phyloP scores from a whole-genome alignment of 2,797 vertebrate species.

The Lagorchestes hirsutus region DNA sequence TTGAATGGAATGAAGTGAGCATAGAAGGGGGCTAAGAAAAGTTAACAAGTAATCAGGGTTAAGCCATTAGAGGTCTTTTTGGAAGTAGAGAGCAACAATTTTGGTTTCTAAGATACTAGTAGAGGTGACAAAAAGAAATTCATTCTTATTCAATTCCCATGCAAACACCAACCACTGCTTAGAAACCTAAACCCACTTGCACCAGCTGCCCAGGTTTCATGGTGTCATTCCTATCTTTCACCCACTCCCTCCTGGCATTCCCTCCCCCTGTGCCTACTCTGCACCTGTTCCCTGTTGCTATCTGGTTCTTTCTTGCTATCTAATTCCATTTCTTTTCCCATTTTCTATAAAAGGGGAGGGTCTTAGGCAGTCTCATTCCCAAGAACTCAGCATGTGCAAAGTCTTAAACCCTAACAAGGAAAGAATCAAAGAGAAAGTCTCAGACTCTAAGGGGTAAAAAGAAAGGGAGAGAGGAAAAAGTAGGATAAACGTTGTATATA shows the following conservation, averaged over 20 bases:
- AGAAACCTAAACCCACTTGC: slow-evolving; percentile 13
- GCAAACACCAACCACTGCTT: slow-evolving; percentile 1
- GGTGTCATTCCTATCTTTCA: background rate
- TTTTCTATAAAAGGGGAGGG: background rate
- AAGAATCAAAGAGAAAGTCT: background rate
- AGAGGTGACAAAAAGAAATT: background rate
- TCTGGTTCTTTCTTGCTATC: background rate
- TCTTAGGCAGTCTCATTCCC: background rate
- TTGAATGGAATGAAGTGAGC: background rate
- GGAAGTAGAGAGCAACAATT: background rate
- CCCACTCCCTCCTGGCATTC: slow-evolving; percentile 17
- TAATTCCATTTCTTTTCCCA: background rate
- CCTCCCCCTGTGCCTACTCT: slow-evolving; percentile 14
- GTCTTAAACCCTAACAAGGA: background rate
- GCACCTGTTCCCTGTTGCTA: slow-evolving; percentile 7
- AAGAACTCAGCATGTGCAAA: background rate
- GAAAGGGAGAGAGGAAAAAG: background rate
- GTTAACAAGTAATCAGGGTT: background rate
- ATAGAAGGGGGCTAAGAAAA: background rate
- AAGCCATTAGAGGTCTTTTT: background rate
- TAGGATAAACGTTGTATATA: background rate
- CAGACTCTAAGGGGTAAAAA: background rate
- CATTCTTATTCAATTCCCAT: background rate
- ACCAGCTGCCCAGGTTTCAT: slow-evolving; percentile 22
- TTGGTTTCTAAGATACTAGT: slow-evolving; percentile 6